phyloP scores from a whole-genome alignment of 2,113 vertebrate genomes.

The Cottus gobio region DNA sequence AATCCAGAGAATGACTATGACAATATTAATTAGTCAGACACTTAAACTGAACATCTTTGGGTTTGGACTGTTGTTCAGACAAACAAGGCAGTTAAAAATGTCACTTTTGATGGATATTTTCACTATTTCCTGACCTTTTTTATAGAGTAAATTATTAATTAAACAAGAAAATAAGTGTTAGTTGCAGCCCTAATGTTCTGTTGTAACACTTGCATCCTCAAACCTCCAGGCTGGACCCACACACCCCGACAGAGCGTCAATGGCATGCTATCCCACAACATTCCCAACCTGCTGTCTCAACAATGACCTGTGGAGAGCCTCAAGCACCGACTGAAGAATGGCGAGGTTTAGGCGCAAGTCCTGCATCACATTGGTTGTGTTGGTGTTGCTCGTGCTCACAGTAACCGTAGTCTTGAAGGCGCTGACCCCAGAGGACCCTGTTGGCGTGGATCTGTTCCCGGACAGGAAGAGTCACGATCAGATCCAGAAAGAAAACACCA shows the following conservation, averaged over 20 bases:
- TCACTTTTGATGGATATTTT: not conserved
- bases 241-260: not conserved
- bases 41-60: not conserved
- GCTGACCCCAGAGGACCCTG: slow-evolving; percentile 86
- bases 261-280: slow-evolving; percentile 16
- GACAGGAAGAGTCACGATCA: slow-evolving; percentile 68
- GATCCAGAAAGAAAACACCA: slow-evolving; percentile 14
- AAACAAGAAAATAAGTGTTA: not conserved
- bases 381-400: slow-evolving; percentile 88
- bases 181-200: not conserved
- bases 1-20: not conserved
- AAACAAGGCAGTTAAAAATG: not conserved
- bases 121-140: not conserved
- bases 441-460: slow-evolving; percentile 83
- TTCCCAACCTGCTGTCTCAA: slow-evolving; percentile 18
- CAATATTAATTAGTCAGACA: not conserved
- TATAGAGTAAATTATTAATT: not conserved
- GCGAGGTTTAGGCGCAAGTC: slow-evolving; percentile 92
- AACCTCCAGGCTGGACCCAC: slow-evolving; percentile 35
- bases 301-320: slow-evolving; percentile 51
- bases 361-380: slow-evolving; percentile 86
- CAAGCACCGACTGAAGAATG: slow-evolving; percentile 81
- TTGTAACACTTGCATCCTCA: not conserved
- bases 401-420: slow-evolving; percentile 90
- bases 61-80: not conserved